phyloP scores from a whole-genome alignment of 2,113 vertebrate genomes.

The Azemiops feae region DNA sequence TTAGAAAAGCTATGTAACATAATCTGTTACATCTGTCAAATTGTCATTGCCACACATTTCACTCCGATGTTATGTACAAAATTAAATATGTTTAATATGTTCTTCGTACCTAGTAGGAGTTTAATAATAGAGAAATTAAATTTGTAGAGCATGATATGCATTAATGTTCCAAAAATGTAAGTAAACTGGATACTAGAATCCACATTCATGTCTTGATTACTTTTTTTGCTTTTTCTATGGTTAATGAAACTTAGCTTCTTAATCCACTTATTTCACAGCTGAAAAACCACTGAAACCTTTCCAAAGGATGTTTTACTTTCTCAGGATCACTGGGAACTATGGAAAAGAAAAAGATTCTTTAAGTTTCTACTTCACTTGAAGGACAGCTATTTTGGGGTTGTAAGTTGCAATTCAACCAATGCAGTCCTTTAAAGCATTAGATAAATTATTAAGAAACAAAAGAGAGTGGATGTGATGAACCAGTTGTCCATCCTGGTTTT shows the following conservation, averaged over 20 bases:
- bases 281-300: neutral
- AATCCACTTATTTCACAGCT: neutral
- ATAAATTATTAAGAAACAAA: neutral
- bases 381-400: neutral
- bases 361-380: neutral
- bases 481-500: neutral
- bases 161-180: neutral
- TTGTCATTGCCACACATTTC: conserved; percentile 24
- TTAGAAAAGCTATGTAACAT: conserved; percentile 20
- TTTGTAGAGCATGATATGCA: neutral
- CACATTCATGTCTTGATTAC: neutral
- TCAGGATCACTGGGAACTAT: neutral
- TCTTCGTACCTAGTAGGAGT: conserved; percentile 15
- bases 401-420: neutral
- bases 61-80: conserved; percentile 28
- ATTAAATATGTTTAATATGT: conserved; percentile 24
- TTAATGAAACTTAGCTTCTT: neutral
- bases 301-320: neutral
- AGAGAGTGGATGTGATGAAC: neutral
- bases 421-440: neutral
- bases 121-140: neutral
- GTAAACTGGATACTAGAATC: neutral
- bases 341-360: neutral
- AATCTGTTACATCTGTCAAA: conserved; percentile 9
- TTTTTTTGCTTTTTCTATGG: neutral